Conservation (phyloP, 2,888 invertebrate species). For the Poecilobothrus nobilitatus region DNA sequence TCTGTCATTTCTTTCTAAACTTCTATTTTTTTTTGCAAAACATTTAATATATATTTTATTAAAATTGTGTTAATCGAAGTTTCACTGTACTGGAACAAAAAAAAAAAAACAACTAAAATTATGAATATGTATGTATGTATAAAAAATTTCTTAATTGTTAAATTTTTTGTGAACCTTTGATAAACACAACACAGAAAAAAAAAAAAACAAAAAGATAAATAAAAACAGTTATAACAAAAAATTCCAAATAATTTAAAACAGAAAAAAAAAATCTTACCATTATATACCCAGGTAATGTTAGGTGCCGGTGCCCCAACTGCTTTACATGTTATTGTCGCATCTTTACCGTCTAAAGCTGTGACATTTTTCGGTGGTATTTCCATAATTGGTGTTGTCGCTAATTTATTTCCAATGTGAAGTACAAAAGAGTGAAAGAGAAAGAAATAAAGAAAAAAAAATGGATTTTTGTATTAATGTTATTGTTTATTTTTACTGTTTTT, state of each 20-base stretch:
- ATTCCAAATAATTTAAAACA: too few relatives aligned
- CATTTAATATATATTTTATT: too few relatives aligned
- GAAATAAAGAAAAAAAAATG: slow-evolving; percentile 15
- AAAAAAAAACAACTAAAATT: too few relatives aligned
- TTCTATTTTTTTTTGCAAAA: too few relatives aligned
- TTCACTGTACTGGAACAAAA: too few relatives aligned
- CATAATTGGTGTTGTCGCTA: slow-evolving; percentile 83
- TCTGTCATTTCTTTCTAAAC: too few relatives aligned
- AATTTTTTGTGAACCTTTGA: not conserved
- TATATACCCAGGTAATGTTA: slow-evolving; percentile 83
- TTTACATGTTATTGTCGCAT: slow-evolving; percentile 78
- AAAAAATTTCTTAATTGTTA: not conserved
- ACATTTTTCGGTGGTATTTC: slow-evolving; percentile 74
- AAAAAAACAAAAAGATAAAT: not conserved
- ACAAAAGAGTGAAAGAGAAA: slow-evolving; percentile 21
- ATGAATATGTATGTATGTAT: too few relatives aligned
- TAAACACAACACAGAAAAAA: not conserved
- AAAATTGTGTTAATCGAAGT: too few relatives aligned
- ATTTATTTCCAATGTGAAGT: not conserved
- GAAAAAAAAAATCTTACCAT: slow-evolving; percentile 54
- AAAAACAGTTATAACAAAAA: not conserved
- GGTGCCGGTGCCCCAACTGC: slow-evolving; percentile 87
- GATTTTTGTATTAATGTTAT: not conserved
- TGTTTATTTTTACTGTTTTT: too few relatives aligned
- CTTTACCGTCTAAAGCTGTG: slow-evolving; percentile 87